Base-by-base conservation (phyloP, 2,888 invertebrate species). In the Tenthredo mesomela region DNA sequence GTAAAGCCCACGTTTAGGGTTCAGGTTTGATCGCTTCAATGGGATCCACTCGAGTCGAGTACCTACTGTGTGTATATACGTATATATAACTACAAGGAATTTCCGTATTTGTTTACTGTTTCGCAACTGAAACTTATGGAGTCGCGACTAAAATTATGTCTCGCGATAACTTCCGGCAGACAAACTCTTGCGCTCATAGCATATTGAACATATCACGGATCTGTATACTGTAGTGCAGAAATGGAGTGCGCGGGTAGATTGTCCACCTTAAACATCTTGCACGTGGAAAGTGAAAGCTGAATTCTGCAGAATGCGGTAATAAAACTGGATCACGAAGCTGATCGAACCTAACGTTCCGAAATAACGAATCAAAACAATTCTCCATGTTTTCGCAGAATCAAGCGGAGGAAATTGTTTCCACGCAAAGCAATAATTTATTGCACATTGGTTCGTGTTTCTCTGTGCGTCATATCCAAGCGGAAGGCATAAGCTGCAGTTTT, bases 221-320 rank as follows among this genome's bases (percentile, higher is more conserved):
- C 33, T 67, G 29, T 67, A 7, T 1, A 67, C 12, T 18, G 18
- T 33, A 29, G 33, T 43, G 73, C 43, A 71, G 40, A 40, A 40
- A 40, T 25, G 25, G 10, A 25, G 25, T 61, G 18, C 37, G 18
- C 29, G 29, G 67, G 29, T 25, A 25, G 33, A 54, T 77, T 77
- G 77, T 77, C 77, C 77, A 77, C 77, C 33, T 37, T 29, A 21
- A 54, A 29, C 47, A 77, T 77, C 77, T 47, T 40, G 77, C 50
- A 77, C 77, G 47, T 77, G 54, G 50, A 77, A 77, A 77, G 77
- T 40, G 77, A 77, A 77, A 77, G 77, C 54, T 50, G 77, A 77
- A 77, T 77, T 77, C 77, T 77, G 15, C 54, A 54, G 50, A 18
- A 73, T 80, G 80, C 50, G 40, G 61, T 40, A 58, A 80, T 80